These are phyloP conservation scores for cattle (Bos taurus) DNA, from an alignment of 2,113 vertebrate species.

Conservation along the genomic window ARS-UCD2.0 NC_037334.1:109064001-109064500, in stretches of 20 bases:
- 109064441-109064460: neutral
- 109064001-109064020: slow-evolving; percentile 45
- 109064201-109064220: slow-evolving; percentile 69
- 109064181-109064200: slow-evolving; percentile 67
- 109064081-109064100: slow-evolving; percentile 62
- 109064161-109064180: slow-evolving; percentile 57
- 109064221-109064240: slow-evolving; percentile 62
- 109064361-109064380: slow-evolving; percentile 45
- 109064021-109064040: slow-evolving; percentile 65
- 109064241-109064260: slow-evolving; percentile 52
- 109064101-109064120: slow-evolving; percentile 64
- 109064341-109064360: neutral
- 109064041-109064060: slow-evolving; percentile 69
- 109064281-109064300: slow-evolving; percentile 65
- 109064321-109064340: slow-evolving; percentile 42
- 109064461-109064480: neutral
- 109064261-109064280: slow-evolving; percentile 54
- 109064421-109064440: neutral
- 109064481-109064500: slow-evolving; percentile 41
- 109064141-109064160: slow-evolving; percentile 74
- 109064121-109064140: slow-evolving; percentile 32
- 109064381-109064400: neutral
- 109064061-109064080: slow-evolving; percentile 60
- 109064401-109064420: neutral
- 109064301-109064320: slow-evolving; percentile 49